Conservation (phyloP, 2,888 invertebrate genomes). For the Eristalis intricaria region DNA sequence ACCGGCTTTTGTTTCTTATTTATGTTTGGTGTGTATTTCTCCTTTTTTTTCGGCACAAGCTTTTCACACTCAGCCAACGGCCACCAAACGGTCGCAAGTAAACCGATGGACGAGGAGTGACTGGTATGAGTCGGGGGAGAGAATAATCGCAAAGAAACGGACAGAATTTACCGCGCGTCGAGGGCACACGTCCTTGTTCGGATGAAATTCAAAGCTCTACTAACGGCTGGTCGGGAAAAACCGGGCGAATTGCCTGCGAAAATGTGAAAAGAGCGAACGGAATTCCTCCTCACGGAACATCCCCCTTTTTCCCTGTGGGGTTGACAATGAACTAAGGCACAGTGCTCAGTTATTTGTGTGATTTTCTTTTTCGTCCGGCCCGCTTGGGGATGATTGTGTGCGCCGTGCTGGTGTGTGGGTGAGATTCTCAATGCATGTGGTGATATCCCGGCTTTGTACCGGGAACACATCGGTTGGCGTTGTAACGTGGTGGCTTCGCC, state of each 20-base stretch:
- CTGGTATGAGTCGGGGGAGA: not conserved
- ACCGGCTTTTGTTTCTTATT: constrained; percentile 49
- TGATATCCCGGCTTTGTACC: constrained; percentile 53
- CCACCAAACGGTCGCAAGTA: not conserved
- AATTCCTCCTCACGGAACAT: constrained; percentile 36
- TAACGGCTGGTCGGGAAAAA: constrained; percentile 60
- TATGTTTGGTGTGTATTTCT: not conserved
- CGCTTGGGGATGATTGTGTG: constrained; percentile 16
- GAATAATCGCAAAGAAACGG: constrained; percentile 30
- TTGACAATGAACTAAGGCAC: constrained; percentile 54
- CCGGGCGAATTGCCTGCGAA: constrained; percentile 66
- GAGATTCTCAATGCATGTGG: constrained; percentile 44
- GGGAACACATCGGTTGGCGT: constrained; percentile 22
- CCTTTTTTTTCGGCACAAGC: not conserved
- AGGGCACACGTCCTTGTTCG: constrained; percentile 54
- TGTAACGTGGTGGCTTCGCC: not conserved
- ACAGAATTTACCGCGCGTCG: constrained; percentile 53
- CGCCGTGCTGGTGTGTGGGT: constrained; percentile 35
- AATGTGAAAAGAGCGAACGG: constrained; percentile 55
- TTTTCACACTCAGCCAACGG: not conserved
- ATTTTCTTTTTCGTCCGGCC: not conserved
- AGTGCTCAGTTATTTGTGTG: not conserved
- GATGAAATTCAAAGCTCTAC: constrained; percentile 68
- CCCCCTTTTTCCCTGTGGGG: constrained; percentile 58
- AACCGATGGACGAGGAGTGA: not conserved